Percentiles rank a stretch among this genome's conserved stretches.
Conservation (phyloP, 1,140 invertebrate species). For the Halictus rubicundus region DNA sequence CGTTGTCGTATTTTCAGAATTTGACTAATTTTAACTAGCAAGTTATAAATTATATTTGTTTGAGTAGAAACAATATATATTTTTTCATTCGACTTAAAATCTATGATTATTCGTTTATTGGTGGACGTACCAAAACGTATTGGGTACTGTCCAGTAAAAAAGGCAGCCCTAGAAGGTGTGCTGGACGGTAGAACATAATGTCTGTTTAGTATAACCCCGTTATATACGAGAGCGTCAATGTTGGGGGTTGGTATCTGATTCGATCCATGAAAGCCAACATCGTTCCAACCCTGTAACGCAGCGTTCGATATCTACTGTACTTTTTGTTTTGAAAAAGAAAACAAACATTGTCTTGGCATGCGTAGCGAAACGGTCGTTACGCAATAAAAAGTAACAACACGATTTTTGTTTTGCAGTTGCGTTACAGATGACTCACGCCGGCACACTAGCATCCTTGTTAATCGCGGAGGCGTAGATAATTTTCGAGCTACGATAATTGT, state of each 20-base stretch:
- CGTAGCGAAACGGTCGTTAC: conserved; percentile 1
- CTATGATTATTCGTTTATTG: neutral
- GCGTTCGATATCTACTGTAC: too few relatives aligned
- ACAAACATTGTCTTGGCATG: neutral
- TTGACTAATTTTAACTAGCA: too few relatives aligned
- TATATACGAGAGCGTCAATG: conserved; percentile 84
- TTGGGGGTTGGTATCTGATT: conserved; percentile 86
- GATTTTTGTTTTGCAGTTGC: conserved; percentile 48
- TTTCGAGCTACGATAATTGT: conserved; percentile 74
- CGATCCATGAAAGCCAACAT: conserved; percentile 88
- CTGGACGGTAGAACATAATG: conserved; percentile 85
- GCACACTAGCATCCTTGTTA: conserved; percentile 69
- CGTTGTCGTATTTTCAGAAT: too few relatives aligned
- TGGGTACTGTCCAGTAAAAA: conserved; percentile 87
- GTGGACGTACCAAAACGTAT: conserved; percentile 83
- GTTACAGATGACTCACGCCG: conserved; percentile 59
- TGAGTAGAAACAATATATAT: too few relatives aligned
- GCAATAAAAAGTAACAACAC: conserved; percentile 34
- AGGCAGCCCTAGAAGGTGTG: conserved; percentile 84
- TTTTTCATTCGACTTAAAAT: neutral
- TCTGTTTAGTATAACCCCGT: conserved; percentile 85
- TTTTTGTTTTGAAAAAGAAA: neutral
- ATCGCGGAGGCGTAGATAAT: conserved; percentile 70
- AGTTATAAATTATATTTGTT: too few relatives aligned
- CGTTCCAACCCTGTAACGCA: conserved; percentile 86